Percentiles rank a stretch among this genome's conserved stretches.
These are phyloP conservation scores for Prunella himalayana DNA, from an alignment of 2,113 vertebrate genomes.

Conservation along the genomic window DNA sequence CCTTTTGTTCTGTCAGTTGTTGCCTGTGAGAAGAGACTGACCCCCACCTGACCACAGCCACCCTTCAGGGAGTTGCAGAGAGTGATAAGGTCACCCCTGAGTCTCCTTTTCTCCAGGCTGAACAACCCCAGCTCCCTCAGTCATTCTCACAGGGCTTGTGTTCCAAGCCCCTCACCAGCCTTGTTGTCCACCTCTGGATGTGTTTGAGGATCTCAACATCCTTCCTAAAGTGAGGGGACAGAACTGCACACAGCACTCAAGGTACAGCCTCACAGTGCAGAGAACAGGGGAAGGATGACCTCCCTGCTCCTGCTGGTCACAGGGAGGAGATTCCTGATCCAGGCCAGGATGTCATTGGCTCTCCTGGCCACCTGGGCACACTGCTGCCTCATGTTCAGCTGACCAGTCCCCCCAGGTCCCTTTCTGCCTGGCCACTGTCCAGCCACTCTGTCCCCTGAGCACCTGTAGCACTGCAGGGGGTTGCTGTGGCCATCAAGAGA, in stretches of 20 bases:
- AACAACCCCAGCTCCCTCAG: neutral
- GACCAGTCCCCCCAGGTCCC: no score
- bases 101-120: neutral
- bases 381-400: neutral
- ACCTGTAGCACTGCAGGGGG: neutral
- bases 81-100: neutral
- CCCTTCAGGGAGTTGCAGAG: neutral
- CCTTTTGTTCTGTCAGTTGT: neutral
- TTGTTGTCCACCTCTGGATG: fast-evolving
- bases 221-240: neutral
- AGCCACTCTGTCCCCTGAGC: neutral
- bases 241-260: neutral
- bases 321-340: no score
- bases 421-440: neutral
- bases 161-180: neutral
- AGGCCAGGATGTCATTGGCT: neutral
- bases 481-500: neutral
- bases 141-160: neutral
- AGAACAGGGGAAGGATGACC: neutral
- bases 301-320: neutral
- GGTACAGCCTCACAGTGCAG: fast-evolving
- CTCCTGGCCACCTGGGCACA: neutral
- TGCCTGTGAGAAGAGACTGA: fast-evolving
- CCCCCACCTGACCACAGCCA: neutral
- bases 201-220: fast-evolving